Evolutionary conservation across 2,797 vertebrate species (phyloP).

Genomic region (Phataginus tricuspis): DNA sequence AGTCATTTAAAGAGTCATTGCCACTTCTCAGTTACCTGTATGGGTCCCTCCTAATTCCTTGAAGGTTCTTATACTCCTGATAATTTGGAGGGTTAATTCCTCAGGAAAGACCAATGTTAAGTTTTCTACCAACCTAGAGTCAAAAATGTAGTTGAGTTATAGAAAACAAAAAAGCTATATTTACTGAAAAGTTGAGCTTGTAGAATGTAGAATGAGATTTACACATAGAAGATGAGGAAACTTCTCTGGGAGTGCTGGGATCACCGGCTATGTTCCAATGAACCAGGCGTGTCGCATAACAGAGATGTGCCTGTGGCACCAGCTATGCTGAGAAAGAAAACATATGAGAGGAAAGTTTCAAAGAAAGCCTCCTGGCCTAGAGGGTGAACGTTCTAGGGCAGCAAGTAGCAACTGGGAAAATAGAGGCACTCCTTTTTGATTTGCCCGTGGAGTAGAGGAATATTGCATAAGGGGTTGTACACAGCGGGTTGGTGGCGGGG

Average conservation of each 20-base stretch:
- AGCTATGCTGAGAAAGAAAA: background rate
- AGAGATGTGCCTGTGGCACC: background rate
- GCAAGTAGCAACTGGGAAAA: background rate
- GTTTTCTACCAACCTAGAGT: background rate
- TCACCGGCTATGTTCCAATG: background rate
- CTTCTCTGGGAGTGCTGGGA: background rate
- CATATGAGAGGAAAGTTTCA: background rate
- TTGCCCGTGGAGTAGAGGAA: background rate
- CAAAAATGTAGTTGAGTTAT: background rate
- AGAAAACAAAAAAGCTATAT: background rate
- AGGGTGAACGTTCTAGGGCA: background rate
- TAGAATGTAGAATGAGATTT: background rate
- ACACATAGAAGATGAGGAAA: background rate
- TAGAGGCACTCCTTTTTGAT: background rate
- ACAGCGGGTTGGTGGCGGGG: rapidly evolving
- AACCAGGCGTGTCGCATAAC: background rate
- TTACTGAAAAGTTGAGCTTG: background rate
- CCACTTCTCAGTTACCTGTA: background rate
- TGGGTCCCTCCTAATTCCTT: background rate
- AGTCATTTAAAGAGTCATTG: background rate
- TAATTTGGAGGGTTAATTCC: background rate
- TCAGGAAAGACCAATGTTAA: background rate
- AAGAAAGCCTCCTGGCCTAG: background rate
- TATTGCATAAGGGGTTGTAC: background rate
- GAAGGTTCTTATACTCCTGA: background rate